These are phyloP conservation scores for Melanchra persicariae DNA, from an alignment of 2,888 invertebrate genomes.

Conservation along the genomic window DNA sequence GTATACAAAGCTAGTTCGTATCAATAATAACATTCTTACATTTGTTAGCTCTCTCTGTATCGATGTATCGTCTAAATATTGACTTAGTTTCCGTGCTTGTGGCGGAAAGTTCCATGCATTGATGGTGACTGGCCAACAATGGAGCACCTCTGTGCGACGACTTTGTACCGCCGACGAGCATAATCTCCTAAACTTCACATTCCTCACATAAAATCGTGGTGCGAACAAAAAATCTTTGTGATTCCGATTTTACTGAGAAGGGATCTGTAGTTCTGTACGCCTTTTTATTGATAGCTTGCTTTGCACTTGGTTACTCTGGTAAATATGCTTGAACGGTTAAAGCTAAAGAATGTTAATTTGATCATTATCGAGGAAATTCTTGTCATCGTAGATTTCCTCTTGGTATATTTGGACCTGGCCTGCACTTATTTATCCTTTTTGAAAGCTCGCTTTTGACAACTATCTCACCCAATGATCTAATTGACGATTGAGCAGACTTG, in stretches of 20 bases:
- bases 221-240: slow-evolving; percentile 77
- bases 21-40: slow-evolving; percentile 31
- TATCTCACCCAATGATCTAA: background rate
- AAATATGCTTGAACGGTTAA: background rate
- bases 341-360: background rate
- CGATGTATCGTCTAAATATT: slow-evolving; percentile 64
- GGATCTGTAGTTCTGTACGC: slow-evolving; percentile 55
- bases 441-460: too few species aligned
- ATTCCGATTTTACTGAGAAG: slow-evolving; percentile 49
- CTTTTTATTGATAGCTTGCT: slow-evolving; percentile 39
- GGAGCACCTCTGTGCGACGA: slow-evolving; percentile 53
- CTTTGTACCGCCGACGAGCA: slow-evolving; percentile 68
- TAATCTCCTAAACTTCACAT: slow-evolving; percentile 86
- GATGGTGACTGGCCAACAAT: slow-evolving; percentile 64
- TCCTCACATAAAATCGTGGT: slow-evolving; percentile 84
- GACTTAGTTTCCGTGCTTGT: slow-evolving; percentile 50
- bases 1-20: slow-evolving; percentile 22
- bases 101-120: slow-evolving; percentile 56
- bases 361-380: too few species aligned
- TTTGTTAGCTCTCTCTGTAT: slow-evolving; percentile 45
- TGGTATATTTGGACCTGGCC: too few species aligned
- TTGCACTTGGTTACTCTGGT: background rate
- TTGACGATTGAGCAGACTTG: background rate
- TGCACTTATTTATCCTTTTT: background rate
- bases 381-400: too few species aligned